Evolutionary conservation across 2,113 vertebrate genomes (phyloP), one percentile per base, ranked within the genome.

Genomic region (Rhinoderma darwinii): DNA sequence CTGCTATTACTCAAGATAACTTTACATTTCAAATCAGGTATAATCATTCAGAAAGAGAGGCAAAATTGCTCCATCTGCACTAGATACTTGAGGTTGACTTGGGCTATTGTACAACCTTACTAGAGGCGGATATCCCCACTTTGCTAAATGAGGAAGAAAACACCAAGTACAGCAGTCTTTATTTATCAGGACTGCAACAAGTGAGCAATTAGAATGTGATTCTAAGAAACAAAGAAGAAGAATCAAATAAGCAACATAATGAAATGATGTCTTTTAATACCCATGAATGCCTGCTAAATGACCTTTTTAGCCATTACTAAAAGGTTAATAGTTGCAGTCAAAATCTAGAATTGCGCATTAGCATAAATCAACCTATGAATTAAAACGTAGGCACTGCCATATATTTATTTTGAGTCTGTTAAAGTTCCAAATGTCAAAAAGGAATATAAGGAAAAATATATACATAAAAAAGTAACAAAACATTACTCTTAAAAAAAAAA

Each of bases 11-110:
- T 63, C 15, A 50, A n/a, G 22, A 59, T 5, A 59, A 59, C 54
- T 59, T 59, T 59, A 66, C 30, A 66, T 27, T 66, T 32, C 61
- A 66, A 66, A 66, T 66, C n/a, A 66, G 61, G n/a, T 66, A 66
- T 30, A 66, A 66, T 32, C 30, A 66, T 66, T 66, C 61, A n/a
- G n/a, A 66, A 32, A 30, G 10, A 30, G 27, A 66, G 61, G 14
- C 14, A 66, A 66, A 66, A 66, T 66, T 66, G 61, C 30, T 66
- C 2, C 27, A 66, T 66, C 61, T 70, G 5, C 30, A 35, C 32
- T 15, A 70, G 30, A 35, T 37, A 35, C 66, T 35, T 70, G 30
- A 70, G 7, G 12, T 15, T 37, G 15, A 37, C 32, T 70, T 32
- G 6, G 12, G 61, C 61, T 66, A 66, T 66, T 63, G 7, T 63